Conservation (phyloP, 2,113 vertebrate species). For the Tragulus kanchil region DNA sequence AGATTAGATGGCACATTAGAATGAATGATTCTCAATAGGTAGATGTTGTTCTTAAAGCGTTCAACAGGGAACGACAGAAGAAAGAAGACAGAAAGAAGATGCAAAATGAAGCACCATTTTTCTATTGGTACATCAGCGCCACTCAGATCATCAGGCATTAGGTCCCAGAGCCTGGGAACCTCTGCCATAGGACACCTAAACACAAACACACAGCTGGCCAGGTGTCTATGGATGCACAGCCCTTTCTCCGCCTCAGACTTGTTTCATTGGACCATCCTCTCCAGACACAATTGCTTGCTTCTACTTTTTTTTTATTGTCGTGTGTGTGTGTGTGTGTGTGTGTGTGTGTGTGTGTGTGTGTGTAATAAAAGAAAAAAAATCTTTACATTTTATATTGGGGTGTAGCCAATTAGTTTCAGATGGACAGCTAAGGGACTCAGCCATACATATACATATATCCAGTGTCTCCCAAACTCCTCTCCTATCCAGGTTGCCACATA, state of each 20-base stretch:
- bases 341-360: not conserved
- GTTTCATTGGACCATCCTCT: not conserved
- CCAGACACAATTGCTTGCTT: not conserved
- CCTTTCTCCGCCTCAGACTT: not conserved
- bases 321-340: not conserved
- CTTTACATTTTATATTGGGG: not conserved
- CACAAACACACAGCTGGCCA: not conserved
- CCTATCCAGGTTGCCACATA: not conserved
- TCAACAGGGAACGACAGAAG: not conserved
- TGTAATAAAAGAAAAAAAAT: not conserved
- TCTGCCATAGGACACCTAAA: not conserved
- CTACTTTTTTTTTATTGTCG: not conserved
- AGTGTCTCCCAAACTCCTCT: not conserved
- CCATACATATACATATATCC: not conserved
- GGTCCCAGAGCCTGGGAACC: not conserved
- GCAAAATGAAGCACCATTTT: not conserved
- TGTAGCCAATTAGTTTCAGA: not conserved
- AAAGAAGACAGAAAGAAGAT: not conserved
- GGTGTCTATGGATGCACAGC: not conserved
- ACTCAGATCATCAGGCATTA: not conserved
- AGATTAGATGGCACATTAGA: not conserved
- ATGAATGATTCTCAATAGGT: not conserved
- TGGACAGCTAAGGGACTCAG: not conserved
- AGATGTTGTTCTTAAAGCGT: not conserved
- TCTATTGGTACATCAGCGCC: not conserved